phyloP scores from a whole-genome alignment of 1,140 invertebrate genomes.

The Capitella teleta region DNA sequence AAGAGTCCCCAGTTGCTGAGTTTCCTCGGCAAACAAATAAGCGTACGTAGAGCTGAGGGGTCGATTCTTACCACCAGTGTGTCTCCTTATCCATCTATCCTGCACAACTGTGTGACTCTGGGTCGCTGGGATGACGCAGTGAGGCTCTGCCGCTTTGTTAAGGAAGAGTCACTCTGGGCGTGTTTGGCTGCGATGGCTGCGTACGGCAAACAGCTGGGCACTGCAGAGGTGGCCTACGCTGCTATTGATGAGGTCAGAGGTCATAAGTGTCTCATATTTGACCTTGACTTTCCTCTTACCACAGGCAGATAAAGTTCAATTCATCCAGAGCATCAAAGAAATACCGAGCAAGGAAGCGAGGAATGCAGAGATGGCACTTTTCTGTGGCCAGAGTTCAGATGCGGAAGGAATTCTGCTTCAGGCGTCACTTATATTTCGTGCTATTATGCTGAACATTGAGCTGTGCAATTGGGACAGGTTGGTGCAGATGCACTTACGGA shows the following conservation, averaged over 20 bases:
- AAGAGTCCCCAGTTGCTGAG: constrained; percentile 63
- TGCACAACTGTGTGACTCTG: constrained; percentile 53
- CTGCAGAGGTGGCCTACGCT: constrained; percentile 88
- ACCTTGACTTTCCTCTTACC: constrained; percentile 6
- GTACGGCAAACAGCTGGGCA: constrained; percentile 62
- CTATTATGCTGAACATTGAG: constrained; percentile 67
- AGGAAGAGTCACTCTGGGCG: constrained; percentile 77
- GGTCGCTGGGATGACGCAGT: constrained; percentile 65
- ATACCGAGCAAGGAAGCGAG: constrained; percentile 51
- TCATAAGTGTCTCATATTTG: not conserved
- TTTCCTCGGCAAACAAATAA: constrained; percentile 68
- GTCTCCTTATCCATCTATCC: constrained; percentile 54
- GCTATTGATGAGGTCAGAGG: constrained; percentile 60
- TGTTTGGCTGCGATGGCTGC: constrained; percentile 76
- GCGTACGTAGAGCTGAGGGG: constrained; percentile 59
- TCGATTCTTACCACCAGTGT: constrained; percentile 53
- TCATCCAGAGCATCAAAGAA: constrained; percentile 69
- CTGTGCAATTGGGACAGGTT: constrained; percentile 76
- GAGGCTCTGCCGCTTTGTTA: constrained; percentile 62
- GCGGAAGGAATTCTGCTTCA: constrained; percentile 73
- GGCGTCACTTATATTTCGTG: constrained; percentile 61
- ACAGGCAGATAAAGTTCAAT: constrained; percentile 76
- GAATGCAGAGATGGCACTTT: constrained; percentile 66
- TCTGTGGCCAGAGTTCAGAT: constrained; percentile 65
- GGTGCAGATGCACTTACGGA: too few species aligned